phyloP scores from a whole-genome alignment of 2,888 invertebrate species.

The Cerastis rubricosa region DNA sequence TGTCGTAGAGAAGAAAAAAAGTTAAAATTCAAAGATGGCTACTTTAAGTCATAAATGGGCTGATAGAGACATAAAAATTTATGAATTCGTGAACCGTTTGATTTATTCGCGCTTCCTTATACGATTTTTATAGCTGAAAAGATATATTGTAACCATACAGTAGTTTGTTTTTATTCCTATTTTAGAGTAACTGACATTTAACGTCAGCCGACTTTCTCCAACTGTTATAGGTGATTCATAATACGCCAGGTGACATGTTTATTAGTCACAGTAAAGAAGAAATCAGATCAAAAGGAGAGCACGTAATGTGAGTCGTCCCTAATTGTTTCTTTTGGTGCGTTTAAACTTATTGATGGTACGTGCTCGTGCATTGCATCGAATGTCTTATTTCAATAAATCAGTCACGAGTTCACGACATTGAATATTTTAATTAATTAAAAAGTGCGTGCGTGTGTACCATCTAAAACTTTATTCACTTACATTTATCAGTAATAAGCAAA shows the following conservation, averaged over 20 bases:
- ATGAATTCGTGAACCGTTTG: slow-evolving; percentile 68
- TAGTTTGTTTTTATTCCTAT: slow-evolving; percentile 57
- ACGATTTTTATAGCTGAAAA: slow-evolving; percentile 63
- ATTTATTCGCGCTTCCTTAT: slow-evolving; percentile 71
- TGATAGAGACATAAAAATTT: slow-evolving; percentile 71
- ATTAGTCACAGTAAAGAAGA: slow-evolving; percentile 35
- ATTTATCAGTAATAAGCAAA: neutral
- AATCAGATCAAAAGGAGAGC: slow-evolving; percentile 39
- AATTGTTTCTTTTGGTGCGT: slow-evolving; percentile 32
- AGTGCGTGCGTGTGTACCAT: neutral
- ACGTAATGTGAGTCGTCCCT: slow-evolving; percentile 3
- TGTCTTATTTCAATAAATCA: slow-evolving; percentile 59
- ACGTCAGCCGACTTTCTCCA: slow-evolving; percentile 54
- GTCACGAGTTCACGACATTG: slow-evolving; percentile 40
- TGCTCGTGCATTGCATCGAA: slow-evolving; percentile 41
- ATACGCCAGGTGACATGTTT: slow-evolving; percentile 50
- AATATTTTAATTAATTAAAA: slow-evolving; percentile 30
- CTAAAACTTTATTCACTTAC: neutral
- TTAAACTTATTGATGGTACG: slow-evolving; percentile 37
- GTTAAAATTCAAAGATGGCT: slow-evolving; percentile 65
- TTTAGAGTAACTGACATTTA: slow-evolving; percentile 44
- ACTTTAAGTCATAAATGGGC: slow-evolving; percentile 54
- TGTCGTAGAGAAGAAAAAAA: slow-evolving; percentile 65
- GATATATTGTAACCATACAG: slow-evolving; percentile 55
- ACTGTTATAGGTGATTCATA: slow-evolving; percentile 38